Percentiles rank a stretch among this genome's conserved stretches.
phyloP scores from a whole-genome alignment of 2,797 vertebrate species.

The Hydrophis major region DNA sequence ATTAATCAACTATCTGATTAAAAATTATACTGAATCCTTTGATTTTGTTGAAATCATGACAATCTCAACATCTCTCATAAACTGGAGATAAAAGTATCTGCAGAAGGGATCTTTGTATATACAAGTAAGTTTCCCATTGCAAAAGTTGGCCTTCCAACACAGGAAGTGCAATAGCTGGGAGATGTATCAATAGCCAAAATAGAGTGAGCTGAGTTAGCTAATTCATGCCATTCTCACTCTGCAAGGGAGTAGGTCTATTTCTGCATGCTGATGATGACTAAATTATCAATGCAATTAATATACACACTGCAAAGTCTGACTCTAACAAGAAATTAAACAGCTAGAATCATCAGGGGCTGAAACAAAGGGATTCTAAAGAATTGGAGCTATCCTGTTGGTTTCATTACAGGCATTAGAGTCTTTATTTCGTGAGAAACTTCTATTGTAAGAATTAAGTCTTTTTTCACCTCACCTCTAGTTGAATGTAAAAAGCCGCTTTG shows the following conservation, averaged over 20 bases:
- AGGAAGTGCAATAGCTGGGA: not conserved
- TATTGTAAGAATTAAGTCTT: not conserved
- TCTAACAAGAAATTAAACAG: not conserved
- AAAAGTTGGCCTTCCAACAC: not conserved
- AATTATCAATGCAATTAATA: not conserved
- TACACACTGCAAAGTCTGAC: not conserved
- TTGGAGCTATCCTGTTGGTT: not conserved
- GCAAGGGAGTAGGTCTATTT: not conserved
- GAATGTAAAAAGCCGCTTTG: too few relatives aligned
- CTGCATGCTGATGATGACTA: not conserved
- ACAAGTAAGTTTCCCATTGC: not conserved
- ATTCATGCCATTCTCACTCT: not conserved
- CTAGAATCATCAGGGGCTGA: not conserved
- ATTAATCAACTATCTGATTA: not conserved
- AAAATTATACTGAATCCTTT: not conserved
- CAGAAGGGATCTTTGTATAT: not conserved
- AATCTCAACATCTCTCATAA: not conserved
- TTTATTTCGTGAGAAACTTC: not conserved
- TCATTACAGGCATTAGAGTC: not conserved
- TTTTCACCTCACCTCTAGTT: not conserved
- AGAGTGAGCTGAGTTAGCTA: not conserved
- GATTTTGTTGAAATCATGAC: not conserved
- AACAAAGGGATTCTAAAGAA: not conserved
- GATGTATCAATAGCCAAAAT: not conserved
- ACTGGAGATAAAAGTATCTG: not conserved